Evolutionary conservation across 2,888 invertebrate genomes (phyloP).

Genomic region (Himalopsyche tibetana): DNA sequence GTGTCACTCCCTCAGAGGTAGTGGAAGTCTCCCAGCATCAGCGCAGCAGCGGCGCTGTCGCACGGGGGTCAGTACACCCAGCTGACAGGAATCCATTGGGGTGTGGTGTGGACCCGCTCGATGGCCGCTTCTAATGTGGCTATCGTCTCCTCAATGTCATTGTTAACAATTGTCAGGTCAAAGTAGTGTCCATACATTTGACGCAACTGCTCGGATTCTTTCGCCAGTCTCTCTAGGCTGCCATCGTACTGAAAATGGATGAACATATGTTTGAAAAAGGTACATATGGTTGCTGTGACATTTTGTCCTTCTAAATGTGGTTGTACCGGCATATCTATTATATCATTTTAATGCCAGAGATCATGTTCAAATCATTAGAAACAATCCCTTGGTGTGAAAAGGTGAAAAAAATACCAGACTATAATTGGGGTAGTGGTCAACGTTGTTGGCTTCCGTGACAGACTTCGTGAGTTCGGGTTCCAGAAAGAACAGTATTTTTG

Average conservation of each 20-base stretch:
- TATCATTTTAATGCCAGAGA: no score
- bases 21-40: conserved; percentile 65
- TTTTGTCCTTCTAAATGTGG: no score
- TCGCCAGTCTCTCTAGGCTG: conserved; percentile 95
- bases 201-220: conserved; percentile 96
- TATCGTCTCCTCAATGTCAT: conserved; percentile 99
- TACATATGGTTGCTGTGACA: no score
- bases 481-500: no score
- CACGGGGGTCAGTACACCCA: conserved; percentile 94
- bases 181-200: conserved; percentile 99
- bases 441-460: no score
- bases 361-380: no score
- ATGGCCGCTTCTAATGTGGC: conserved; percentile 93
- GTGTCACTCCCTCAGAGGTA: conserved; percentile 59
- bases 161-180: conserved; percentile 98
- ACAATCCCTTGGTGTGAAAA: no score
- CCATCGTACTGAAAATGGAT: conserved; percentile 92
- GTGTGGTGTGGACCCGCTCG: conserved; percentile 91
- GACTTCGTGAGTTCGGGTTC: no score
- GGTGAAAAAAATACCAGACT: no score
- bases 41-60: conserved; percentile 66
- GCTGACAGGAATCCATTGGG: conserved; percentile 98
- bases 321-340: no score
- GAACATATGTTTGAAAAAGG: neutral
- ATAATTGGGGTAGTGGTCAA: no score